Percentiles rank a stretch among this genome's conserved stretches.
Conservation (phyloP, 1,140 invertebrate species). For the Oedothorax gibbosus region DNA sequence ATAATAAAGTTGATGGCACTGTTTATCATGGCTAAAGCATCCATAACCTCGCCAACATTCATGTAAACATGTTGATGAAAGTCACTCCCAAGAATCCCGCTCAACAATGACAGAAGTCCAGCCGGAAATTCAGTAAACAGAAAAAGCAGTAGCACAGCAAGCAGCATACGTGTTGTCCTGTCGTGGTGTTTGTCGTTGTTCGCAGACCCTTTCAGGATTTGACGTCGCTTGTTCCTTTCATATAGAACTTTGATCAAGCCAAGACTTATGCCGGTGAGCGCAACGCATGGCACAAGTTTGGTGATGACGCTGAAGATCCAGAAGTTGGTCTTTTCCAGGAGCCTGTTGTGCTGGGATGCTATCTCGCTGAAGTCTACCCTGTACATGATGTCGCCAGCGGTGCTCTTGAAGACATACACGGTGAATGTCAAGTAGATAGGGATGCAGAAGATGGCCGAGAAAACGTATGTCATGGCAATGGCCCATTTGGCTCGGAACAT, state of each 20-base stretch:
- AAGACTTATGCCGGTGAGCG: conserved; percentile 83
- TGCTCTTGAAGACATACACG: conserved; percentile 25
- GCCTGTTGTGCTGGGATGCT: conserved; percentile 72
- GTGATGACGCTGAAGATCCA: conserved; percentile 88
- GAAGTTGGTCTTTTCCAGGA: conserved; percentile 79
- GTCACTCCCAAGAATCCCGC: conserved; percentile 77
- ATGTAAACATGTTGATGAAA: conserved; percentile 84
- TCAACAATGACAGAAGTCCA: conserved; percentile 83
- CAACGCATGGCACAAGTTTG: conserved; percentile 84
- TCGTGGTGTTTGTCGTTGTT: conserved; percentile 69
- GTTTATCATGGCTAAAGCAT: conserved; percentile 90
- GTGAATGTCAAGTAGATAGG: conserved; percentile 67
- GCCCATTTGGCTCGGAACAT: conserved; percentile 77
- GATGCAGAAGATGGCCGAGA: conserved; percentile 81
- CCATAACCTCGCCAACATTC: conserved; percentile 82
- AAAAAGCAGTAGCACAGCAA: conserved; percentile 79
- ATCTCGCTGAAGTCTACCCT: conserved; percentile 74
- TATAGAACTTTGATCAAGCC: conserved; percentile 76
- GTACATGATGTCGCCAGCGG: conserved; percentile 69
- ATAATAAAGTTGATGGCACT: conserved; percentile 93
- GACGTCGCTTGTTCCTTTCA: conserved; percentile 76
- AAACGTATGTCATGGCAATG: conserved; percentile 78
- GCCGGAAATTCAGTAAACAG: conserved; percentile 78
- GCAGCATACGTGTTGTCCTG: conserved; percentile 88
- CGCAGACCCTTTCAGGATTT: conserved; percentile 73